A percentile compares a stretch with the other conserved stretches of the same genome.
Conservation (phyloP, 2,888 invertebrate genomes). For the Pterostichus madidus region DNA sequence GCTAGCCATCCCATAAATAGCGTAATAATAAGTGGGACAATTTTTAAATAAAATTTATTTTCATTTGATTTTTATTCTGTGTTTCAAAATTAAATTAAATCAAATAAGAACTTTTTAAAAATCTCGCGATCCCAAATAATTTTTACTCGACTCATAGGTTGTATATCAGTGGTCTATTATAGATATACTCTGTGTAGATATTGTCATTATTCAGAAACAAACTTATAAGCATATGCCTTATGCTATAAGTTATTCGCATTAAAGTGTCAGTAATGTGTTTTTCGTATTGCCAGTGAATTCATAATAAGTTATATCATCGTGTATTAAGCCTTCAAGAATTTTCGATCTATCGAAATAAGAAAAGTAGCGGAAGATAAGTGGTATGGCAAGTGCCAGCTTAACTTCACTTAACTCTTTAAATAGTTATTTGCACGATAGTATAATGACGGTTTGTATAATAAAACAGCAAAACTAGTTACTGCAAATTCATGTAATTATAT, state of each 20-base stretch:
- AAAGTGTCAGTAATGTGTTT: constrained; percentile 14
- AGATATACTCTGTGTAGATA: no score
- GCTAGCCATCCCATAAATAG: no score
- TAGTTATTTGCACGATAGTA: constrained; percentile 13
- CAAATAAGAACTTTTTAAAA: no score
- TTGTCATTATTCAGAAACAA: no score
- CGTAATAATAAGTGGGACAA: no score
- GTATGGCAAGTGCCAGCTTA: constrained; percentile 14
- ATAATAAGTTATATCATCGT: constrained; percentile 3
- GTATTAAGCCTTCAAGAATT: background rate
- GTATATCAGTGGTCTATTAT: no score
- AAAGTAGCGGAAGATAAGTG: constrained; percentile 26
- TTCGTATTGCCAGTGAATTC: constrained; percentile 32
- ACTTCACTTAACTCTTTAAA: constrained; percentile 7
- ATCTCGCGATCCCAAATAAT: no score
- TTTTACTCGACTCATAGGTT: no score
- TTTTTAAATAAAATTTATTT: no score
- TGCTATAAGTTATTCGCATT: background rate
- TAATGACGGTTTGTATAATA: constrained; percentile 23
- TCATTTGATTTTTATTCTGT: no score
- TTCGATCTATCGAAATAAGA: constrained; percentile 22
- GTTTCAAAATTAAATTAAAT: no score
- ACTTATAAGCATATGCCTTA: no score
- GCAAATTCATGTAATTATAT: constrained; percentile 38
- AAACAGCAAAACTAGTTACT: constrained; percentile 30